phyloP scores from a whole-genome alignment of 2,888 invertebrate species.

The Pasiphila rectangulata region DNA sequence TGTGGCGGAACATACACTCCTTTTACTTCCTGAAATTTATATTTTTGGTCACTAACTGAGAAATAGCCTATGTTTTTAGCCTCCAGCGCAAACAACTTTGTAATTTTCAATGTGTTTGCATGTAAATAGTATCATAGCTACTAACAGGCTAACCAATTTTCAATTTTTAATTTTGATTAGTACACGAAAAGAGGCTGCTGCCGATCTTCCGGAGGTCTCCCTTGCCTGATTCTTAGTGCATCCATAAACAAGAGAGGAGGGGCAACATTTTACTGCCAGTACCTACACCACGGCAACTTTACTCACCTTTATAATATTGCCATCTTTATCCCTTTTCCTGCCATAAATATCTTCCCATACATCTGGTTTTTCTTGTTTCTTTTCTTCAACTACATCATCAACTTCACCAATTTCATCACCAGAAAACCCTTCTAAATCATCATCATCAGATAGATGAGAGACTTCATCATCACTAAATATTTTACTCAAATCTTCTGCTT shows the following conservation, averaged over 20 bases:
- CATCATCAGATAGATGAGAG: conserved; percentile 63
- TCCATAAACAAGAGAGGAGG: no score
- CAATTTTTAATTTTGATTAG: no score
- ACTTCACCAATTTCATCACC: conserved; percentile 37
- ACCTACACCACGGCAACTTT: background rate
- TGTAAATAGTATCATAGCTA: no score
- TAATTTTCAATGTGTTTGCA: no score
- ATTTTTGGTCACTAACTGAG: background rate
- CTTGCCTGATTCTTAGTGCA: no score
- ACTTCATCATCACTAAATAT: conserved; percentile 75
- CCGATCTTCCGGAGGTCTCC: no score
- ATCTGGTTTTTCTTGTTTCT: conserved; percentile 59
- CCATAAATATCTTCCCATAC: conserved; percentile 97
- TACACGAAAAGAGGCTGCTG: no score
- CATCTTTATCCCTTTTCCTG: conserved; percentile 88
- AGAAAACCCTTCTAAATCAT: conserved; percentile 34
- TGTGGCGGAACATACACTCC: conserved; percentile 92
- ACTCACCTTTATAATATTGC: conserved; percentile 85
- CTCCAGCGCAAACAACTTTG: no score
- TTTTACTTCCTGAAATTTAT: conserved; percentile 58
- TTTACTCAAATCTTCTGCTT: conserved; percentile 56
- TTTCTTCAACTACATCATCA: conserved; percentile 35
- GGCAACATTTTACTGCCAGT: no score
- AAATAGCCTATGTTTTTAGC: no score
- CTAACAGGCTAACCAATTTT: no score